These are phyloP conservation scores for Eptesicus fuscus DNA, from an alignment of 2,113 vertebrate genomes.

Conservation along the genomic window DNA sequence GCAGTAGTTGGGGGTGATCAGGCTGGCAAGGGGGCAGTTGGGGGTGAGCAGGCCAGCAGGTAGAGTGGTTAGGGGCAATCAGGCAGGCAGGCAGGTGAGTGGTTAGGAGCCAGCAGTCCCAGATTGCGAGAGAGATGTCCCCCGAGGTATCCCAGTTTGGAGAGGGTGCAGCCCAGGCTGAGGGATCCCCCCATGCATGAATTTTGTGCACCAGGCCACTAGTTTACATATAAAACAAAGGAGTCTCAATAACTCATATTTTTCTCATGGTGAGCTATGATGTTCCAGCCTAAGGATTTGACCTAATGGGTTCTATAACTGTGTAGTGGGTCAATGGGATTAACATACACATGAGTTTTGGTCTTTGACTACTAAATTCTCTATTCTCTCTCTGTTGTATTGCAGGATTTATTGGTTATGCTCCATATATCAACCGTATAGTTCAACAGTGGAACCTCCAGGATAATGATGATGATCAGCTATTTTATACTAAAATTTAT, in stretches of 20 bases:
- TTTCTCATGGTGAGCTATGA: not conserved
- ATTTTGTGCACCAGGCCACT: too few species aligned
- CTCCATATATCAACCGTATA: constrained; percentile 86
- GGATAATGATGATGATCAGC: constrained; percentile 98
- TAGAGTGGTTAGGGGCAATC: too few species aligned
- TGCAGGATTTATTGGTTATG: constrained; percentile 96
- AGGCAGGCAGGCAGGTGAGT: too few species aligned
- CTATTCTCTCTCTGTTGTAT: constrained; percentile 39
- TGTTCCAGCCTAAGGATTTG: not conserved
- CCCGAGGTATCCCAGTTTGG: too few species aligned
- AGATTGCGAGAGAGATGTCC: too few species aligned
- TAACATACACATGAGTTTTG: not conserved
- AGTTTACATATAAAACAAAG: not conserved
- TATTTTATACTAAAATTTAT: constrained; percentile 98
- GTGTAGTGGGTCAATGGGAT: not conserved
- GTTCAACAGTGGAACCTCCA: constrained; percentile 94
- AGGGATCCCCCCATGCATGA: too few species aligned
- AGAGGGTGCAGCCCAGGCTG: too few species aligned
- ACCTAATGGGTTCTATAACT: not conserved
- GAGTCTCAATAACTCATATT: not conserved
- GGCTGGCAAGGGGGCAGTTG: too few species aligned
- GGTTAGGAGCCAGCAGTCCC: too few species aligned
- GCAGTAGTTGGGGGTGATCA: too few species aligned
- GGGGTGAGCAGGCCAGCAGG: too few species aligned
- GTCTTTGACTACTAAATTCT: not conserved